Evolutionary conservation across 1,140 invertebrate species (phyloP).

Genomic region (Orius insidiosus): DNA sequence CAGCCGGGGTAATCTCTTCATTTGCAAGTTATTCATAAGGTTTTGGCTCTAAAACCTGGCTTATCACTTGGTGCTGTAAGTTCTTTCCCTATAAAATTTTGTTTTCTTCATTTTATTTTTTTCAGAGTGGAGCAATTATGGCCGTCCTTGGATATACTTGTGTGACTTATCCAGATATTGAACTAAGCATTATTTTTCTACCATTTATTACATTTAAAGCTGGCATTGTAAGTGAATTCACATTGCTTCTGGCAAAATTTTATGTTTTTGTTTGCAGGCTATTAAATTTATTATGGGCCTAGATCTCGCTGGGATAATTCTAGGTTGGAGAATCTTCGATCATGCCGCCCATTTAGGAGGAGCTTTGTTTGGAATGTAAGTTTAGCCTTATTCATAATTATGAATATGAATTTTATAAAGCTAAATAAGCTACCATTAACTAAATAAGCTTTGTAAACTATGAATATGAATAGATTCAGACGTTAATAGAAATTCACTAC

Average conservation of each 20-base stretch:
- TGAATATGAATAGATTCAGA: no score
- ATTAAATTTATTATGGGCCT: constrained; percentile 70
- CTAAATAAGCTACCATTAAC: no score
- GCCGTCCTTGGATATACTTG: constrained; percentile 74
- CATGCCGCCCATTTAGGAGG: constrained; percentile 97
- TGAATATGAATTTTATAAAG: no score
- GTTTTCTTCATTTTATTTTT: no score
- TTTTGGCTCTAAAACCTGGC: constrained; percentile 39
- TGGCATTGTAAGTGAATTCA: constrained; percentile 43
- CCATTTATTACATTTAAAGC: constrained; percentile 78
- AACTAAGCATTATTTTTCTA: constrained; percentile 76
- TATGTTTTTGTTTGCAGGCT: constrained; percentile 38
- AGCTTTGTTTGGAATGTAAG: constrained; percentile 73
- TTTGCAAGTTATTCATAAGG: constrained; percentile 75
- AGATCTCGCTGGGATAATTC: constrained; percentile 60
- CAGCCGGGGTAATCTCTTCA: constrained; percentile 72
- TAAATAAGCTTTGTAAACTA: no score
- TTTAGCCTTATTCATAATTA: no score
- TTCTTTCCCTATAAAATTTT: no score
- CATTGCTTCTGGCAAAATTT: no score
- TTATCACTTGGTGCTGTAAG: constrained; percentile 69
- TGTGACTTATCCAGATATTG: constrained; percentile 64
- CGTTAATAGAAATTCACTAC: no score
- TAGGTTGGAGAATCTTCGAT: constrained; percentile 87
- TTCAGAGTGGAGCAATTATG: constrained; percentile 87